phyloP scores from a whole-genome alignment of 2,888 invertebrate genomes.

The Apodemia duryi region DNA sequence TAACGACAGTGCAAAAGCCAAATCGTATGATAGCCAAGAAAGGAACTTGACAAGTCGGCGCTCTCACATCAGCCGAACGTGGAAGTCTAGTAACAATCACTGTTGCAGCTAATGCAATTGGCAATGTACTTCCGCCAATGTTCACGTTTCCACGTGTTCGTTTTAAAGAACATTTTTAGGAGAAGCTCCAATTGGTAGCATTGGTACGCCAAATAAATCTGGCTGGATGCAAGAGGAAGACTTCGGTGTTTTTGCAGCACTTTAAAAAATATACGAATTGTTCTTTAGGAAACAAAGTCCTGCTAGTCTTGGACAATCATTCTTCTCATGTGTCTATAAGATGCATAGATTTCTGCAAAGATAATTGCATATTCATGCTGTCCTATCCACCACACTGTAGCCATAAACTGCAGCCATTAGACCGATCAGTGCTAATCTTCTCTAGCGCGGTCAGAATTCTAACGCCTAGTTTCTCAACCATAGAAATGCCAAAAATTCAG shows the following conservation, averaged over 20 bases:
- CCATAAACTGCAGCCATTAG: slow-evolving; percentile 1
- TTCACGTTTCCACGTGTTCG: slow-evolving; percentile 17
- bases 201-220: background rate
- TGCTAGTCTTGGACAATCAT: slow-evolving; percentile 3
- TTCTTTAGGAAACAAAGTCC: background rate
- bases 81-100: slow-evolving; percentile 34
- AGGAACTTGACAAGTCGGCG: slow-evolving; percentile 26
- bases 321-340: slow-evolving; percentile 1
- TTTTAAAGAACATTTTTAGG: background rate
- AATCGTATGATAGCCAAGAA: slow-evolving; percentile 21
- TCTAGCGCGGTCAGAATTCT: background rate
- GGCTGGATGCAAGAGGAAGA: slow-evolving; percentile 3
- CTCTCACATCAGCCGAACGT: slow-evolving; percentile 28
- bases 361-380: background rate
- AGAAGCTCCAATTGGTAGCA: background rate
- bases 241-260: slow-evolving; percentile 1
- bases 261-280: slow-evolving; percentile 1
- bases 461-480: background rate
- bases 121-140: slow-evolving; percentile 25
- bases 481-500: background rate
- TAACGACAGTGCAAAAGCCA: slow-evolving; percentile 29
- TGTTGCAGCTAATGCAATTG: slow-evolving; percentile 25
- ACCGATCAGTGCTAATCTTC: background rate
- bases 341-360: slow-evolving; percentile 2
- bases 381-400: slow-evolving; percentile 4